Evolutionary conservation across 1,140 invertebrate species (phyloP), one percentile per base, ranked within the genome.

Genomic region (Adoxophyes honmai): DNA sequence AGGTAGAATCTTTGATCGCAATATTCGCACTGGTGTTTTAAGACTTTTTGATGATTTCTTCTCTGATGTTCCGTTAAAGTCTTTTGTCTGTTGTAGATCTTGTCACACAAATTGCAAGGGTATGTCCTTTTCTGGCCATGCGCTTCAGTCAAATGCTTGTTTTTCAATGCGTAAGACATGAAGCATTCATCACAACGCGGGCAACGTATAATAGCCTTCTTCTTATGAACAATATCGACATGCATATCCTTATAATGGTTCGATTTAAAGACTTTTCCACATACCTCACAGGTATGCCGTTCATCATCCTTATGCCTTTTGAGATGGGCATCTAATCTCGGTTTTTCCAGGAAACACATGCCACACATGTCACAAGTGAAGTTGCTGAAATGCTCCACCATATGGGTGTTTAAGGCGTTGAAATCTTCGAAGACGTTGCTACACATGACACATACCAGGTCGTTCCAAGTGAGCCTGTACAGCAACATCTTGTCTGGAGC

Each of bases 211-310:
- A 85, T 86, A 0, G 86, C 81, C 55, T 84, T 88, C 52, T 86
- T 88, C 53, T 86, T 84, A 52, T 88, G 86, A 0, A 88, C 81
- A 39, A 85, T 86, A 21, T 86, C 86, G 0, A 88, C 81, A 35
- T 88, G 86, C 78, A 88, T 81, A 28, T 88, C 82, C 42, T 86
- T 86, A 15, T 85, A 86, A 51, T 86, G 81, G 15, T 88, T 88
- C 0, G 81, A 86, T 67, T 86, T 88, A 59, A 88, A 85, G 13
- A 82, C 79, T 51, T 88, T 88, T 0, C 86, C 86, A 57, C 86
- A 88, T 0, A 86, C 68, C 53, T 88, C 86, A 48, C 86, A 88
- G 0, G 85, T 82, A 13, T 86, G 83, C 1, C 75, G 34, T 42
- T 85, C 80, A 13, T 84, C 81, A 21, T 84, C 81, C 34, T 84